Evolutionary conservation across 1,140 invertebrate genomes (phyloP).

Genomic region (Stegodyphus mimosarum): DNA sequence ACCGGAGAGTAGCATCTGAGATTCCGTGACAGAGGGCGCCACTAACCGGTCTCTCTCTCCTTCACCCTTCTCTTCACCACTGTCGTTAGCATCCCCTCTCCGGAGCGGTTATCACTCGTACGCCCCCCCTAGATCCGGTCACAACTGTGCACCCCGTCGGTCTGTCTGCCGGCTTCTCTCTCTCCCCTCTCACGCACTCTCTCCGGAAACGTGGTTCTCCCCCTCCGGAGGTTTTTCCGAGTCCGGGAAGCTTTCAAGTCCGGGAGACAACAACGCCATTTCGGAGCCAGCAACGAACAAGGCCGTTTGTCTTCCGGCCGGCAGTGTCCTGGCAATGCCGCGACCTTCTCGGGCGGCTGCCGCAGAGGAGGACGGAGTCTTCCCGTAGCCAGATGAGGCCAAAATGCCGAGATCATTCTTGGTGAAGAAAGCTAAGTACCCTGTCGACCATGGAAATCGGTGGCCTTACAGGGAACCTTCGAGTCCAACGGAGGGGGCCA

Average conservation of each 20-base stretch:
- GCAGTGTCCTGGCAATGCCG: slow-evolving; percentile 21
- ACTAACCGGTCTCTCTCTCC: slow-evolving; percentile 21
- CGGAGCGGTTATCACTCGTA: slow-evolving; percentile 25
- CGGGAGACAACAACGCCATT: background rate
- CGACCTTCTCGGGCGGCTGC: background rate
- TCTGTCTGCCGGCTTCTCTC: background rate
- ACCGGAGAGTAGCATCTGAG: no score
- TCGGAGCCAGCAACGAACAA: no score
- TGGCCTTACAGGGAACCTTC: slow-evolving; percentile 63
- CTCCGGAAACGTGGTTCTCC: slow-evolving; percentile 17
- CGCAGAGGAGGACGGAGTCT: slow-evolving; percentile 5
- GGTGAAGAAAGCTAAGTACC: slow-evolving; percentile 67
- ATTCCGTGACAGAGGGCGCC: slow-evolving; percentile 23
- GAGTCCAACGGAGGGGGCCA: slow-evolving; percentile 62
- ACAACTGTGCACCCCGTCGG: slow-evolving; percentile 8
- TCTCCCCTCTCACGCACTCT: background rate
- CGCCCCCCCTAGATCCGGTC: slow-evolving; percentile 25
- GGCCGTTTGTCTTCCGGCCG: no score
- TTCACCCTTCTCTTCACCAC: slow-evolving; percentile 17
- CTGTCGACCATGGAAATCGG: slow-evolving; percentile 61
- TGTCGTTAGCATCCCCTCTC: background rate
- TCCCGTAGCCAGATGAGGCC: slow-evolving; percentile 41
- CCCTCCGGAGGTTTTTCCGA: background rate
- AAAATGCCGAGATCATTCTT: slow-evolving; percentile 69
- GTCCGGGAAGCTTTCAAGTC: no score